These are phyloP conservation scores for Phainopepla nitens DNA, from an alignment of 2,113 vertebrate genomes.

Conservation along the genomic window DNA sequence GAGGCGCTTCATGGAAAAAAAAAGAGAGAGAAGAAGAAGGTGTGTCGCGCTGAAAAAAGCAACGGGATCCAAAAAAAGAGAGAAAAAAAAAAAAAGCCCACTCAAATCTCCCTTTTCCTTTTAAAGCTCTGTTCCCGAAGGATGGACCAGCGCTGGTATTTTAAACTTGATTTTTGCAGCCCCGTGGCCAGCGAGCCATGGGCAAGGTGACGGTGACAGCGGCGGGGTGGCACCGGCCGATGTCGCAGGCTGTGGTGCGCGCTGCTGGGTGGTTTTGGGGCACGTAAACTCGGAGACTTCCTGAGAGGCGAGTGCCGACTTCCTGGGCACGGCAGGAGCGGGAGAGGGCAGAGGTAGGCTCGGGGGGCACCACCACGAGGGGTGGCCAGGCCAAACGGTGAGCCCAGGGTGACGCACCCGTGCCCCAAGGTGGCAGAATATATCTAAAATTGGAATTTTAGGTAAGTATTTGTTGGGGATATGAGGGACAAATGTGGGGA, in stretches of 20 bases:
- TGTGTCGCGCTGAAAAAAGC: background rate
- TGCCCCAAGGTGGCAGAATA: fast-evolving
- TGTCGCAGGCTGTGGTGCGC: background rate
- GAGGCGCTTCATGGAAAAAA: constrained; percentile 1
- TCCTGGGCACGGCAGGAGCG: background rate
- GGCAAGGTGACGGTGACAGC: background rate
- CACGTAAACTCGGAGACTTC: background rate
- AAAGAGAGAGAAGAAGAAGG: background rate
- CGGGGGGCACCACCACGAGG: fast-evolving
- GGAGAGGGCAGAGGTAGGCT: constrained; percentile 13
- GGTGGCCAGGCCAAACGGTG: fast-evolving
- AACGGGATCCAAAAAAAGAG: background rate
- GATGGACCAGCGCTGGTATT: background rate
- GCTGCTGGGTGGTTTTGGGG: background rate
- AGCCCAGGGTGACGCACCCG: fast-evolving
- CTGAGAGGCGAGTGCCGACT: background rate
- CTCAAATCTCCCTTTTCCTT: constrained; percentile 15
- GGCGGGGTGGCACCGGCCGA: background rate
- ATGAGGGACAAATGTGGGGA: fast-evolving
- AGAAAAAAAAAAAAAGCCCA: background rate
- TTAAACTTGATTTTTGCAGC: background rate
- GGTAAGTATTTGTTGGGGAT: fast-evolving
- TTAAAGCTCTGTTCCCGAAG: background rate
- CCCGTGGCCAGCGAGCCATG: background rate
- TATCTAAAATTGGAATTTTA: fast-evolving